Conservation (phyloP, 2,113 vertebrate genomes). For the Pollachius pollachius region DNA sequence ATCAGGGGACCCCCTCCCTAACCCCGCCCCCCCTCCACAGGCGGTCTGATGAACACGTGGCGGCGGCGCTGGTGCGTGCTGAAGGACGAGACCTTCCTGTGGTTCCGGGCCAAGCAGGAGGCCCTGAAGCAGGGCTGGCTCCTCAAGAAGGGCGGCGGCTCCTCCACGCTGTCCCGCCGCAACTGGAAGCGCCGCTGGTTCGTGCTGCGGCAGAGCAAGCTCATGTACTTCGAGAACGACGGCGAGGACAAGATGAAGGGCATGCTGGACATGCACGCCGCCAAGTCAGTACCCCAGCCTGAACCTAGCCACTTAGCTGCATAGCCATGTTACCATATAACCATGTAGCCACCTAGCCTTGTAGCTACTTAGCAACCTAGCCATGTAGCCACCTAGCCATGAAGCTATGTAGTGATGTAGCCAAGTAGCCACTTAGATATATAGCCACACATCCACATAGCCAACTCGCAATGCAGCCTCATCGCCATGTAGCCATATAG, state of each 20-base stretch:
- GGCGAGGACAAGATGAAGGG: constrained; percentile 94
- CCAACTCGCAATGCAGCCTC: too few species aligned
- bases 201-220: constrained; percentile 89
- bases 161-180: constrained; percentile 90
- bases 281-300: constrained; percentile 76
- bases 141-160: constrained; percentile 93
- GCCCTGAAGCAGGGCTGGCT: constrained; percentile 98
- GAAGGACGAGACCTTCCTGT: constrained; percentile 97
- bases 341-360: too few species aligned
- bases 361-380: too few species aligned
- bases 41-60: constrained; percentile 94
- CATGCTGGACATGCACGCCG: constrained; percentile 84
- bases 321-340: too few species aligned
- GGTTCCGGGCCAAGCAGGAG: constrained; percentile 97
- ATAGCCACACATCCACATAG: too few species aligned
- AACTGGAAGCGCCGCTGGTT: constrained; percentile 99
- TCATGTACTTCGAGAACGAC: constrained; percentile 97
- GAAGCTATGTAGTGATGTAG: too few species aligned
- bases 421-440: too few species aligned
- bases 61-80: constrained; percentile 96
- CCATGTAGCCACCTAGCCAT: too few species aligned
- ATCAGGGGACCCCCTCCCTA: not conserved
- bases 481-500: too few species aligned
- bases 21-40: constrained; percentile 66
- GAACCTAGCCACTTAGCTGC: too few species aligned